phyloP scores from a whole-genome alignment of 2,888 invertebrate genomes.

The Bruchidius siliquastri region DNA sequence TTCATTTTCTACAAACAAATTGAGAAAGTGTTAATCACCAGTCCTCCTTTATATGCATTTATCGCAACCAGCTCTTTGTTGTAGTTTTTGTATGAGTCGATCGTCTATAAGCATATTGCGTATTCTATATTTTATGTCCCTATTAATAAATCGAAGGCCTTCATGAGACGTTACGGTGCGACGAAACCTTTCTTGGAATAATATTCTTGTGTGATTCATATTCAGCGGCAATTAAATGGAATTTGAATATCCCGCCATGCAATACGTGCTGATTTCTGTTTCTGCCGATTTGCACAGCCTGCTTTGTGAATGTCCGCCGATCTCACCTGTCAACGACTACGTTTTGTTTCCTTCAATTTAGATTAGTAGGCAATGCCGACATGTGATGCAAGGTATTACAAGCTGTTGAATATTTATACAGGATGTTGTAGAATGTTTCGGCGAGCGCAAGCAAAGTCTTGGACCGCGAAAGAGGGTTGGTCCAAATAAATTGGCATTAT shows the following conservation, averaged over 20 bases:
- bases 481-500: no score
- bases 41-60: no score
- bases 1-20: no score
- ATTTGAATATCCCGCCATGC: background rate
- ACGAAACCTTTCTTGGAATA: background rate
- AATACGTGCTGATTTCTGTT: background rate
- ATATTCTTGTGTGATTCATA: background rate
- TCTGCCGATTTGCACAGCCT: background rate
- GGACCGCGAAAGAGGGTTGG: no score
- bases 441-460: no score
- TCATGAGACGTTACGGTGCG: background rate
- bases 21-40: no score
- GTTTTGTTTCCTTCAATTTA: background rate
- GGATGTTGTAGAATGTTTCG: background rate
- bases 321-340: background rate
- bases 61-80: no score
- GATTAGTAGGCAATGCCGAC: background rate
- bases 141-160: background rate
- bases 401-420: background rate
- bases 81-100: no score
- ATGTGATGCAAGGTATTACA: background rate
- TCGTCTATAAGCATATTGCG: no score
- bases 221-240: background rate
- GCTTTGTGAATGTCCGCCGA: background rate
- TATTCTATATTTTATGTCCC: background rate